phyloP scores from a whole-genome alignment of 1,140 invertebrate genomes.

The Chironomus striatipennis region DNA sequence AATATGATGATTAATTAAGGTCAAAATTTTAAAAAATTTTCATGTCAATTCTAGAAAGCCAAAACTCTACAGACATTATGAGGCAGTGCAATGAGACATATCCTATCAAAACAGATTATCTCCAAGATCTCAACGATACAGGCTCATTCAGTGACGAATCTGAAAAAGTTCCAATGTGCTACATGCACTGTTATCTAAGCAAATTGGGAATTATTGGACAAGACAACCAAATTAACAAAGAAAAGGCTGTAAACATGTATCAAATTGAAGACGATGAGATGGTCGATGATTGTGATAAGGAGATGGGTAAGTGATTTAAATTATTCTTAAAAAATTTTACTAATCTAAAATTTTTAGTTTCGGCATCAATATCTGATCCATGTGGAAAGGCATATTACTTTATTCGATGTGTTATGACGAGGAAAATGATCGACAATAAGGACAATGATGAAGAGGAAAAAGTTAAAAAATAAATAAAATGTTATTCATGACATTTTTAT shows the following conservation, averaged over 20 bases:
- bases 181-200: not conserved
- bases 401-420: not conserved
- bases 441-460: not conserved
- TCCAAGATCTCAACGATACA: constrained; percentile 33
- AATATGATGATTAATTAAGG: no score
- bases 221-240: not conserved
- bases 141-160: constrained; percentile 42
- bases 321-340: not conserved
- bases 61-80: no score
- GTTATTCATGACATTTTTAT: not conserved
- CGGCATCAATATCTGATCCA: not conserved
- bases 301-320: not conserved
- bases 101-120: not conserved
- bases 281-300: not conserved
- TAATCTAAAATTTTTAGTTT: not conserved
- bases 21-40: no score
- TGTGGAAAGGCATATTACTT: not conserved
- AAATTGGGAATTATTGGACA: not conserved
- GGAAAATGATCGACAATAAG: not conserved
- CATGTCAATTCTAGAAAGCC: no score
- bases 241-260: not conserved
- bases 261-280: not conserved
- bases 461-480: not conserved
- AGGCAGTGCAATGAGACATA: no score
- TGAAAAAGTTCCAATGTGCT: constrained; percentile 37